These are phyloP conservation scores for Calonectris borealis DNA, from an alignment of 2,113 vertebrate species.

Conservation along the genomic window DNA sequence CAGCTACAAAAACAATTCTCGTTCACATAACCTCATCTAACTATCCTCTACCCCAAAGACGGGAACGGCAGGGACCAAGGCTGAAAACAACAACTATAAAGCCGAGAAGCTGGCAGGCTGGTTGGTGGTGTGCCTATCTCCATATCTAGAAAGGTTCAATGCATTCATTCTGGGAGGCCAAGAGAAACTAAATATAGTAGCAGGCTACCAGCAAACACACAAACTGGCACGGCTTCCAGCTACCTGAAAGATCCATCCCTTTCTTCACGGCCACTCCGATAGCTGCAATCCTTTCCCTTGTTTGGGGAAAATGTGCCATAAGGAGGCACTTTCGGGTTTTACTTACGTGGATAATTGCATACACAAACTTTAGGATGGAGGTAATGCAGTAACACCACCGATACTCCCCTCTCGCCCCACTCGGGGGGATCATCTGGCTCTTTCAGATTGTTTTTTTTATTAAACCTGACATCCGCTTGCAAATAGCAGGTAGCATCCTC, in stretches of 20 bases:
- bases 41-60: neutral
- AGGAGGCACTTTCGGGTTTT: neutral
- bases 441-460: neutral
- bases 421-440: neutral
- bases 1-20: neutral
- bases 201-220: slow-evolving; percentile 17
- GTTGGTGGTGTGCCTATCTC: slow-evolving; percentile 20
- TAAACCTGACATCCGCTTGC: neutral
- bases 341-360: neutral
- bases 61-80: neutral
- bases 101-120: neutral
- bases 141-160: slow-evolving; percentile 51
- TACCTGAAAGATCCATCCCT: slow-evolving; percentile 38
- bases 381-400: neutral
- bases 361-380: neutral
- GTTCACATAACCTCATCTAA: neutral
- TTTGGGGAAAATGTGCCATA: neutral
- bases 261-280: fast-evolving
- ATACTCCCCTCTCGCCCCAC: neutral
- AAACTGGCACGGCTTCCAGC: slow-evolving; percentile 6
- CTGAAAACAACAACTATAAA: neutral
- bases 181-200: slow-evolving; percentile 53
- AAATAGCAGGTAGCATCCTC: neutral
- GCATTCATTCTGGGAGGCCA: neutral
- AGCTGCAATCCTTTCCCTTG: slow-evolving; percentile 24